phyloP scores from a whole-genome alignment of 2,888 invertebrate genomes.

The Coenonympha arcania region DNA sequence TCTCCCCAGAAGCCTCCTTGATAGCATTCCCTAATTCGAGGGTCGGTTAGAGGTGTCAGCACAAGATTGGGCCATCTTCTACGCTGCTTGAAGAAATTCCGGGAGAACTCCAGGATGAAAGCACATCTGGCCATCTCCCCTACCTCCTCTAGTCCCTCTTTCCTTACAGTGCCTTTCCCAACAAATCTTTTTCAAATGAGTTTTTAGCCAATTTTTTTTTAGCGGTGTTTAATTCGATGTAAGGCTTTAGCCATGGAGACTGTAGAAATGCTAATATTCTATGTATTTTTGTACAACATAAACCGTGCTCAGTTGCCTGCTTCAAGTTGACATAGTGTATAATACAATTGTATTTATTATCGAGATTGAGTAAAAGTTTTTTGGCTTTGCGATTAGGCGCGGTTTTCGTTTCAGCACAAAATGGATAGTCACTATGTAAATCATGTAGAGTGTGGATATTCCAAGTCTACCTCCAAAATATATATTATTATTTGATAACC shows the following conservation, averaged over 20 bases:
- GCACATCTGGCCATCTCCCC: too few species aligned
- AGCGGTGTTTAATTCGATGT: not conserved
- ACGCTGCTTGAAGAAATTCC: too few species aligned
- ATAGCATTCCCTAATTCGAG: too few species aligned
- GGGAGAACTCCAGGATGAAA: too few species aligned
- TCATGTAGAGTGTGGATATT: not conserved
- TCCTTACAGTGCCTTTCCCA: too few species aligned
- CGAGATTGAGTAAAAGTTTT: not conserved
- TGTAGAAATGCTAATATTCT: not conserved
- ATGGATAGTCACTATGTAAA: not conserved
- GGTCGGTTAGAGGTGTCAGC: too few species aligned
- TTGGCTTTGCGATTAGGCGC: not conserved
- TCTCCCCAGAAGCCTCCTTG: too few species aligned
- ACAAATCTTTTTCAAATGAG: not conserved
- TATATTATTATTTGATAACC: not conserved
- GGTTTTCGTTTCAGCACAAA: not conserved
- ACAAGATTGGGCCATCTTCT: too few species aligned
- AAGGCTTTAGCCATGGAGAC: not conserved
- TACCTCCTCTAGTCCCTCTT: too few species aligned
- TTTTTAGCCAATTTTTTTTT: not conserved
- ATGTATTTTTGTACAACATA: not conserved
- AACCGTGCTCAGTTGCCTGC: not conserved
- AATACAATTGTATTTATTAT: not conserved
- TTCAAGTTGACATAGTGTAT: not conserved
- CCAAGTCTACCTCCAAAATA: not conserved